Evolutionary conservation across 1,140 invertebrate genomes (phyloP), one percentile per base, ranked within the genome.

Genomic region (Drosophila tani): DNA sequence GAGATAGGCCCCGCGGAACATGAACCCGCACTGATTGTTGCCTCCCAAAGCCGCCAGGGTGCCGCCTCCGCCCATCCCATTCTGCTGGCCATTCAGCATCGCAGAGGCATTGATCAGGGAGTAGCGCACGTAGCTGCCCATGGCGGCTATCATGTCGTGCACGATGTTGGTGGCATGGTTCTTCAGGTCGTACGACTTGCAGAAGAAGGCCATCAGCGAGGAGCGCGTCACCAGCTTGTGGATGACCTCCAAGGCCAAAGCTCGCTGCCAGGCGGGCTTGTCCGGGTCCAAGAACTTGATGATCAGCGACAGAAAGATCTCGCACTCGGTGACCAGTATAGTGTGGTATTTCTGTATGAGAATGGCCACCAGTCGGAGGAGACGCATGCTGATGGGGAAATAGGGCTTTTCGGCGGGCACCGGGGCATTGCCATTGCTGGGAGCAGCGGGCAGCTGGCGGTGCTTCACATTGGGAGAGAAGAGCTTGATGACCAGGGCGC

Each of bases 261-360:
- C 97, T 59, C 98, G 94, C 92, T 99, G 98, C 99, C 99, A 99
- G 47, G 96, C 94, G 27, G 98, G 97, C 93, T 99, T 99, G 84
- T 99, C 99, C 12, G 97, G 96, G 93, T 99, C 98, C 91, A 99
- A 93, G 94, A 99, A 99, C 93, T 99, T 99, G 5, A 99, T 97
- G 41, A 99, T 97, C 38, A 99, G 94, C 1, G 98, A 99, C 47
- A 99, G 94, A 93, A 99, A 99, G 87, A 99, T 99, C 94, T 99
- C 99, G 93, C 98, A 99, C 93, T 99, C 99, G 5, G 98, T 99
- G 91, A 99, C 98, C 94, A 99, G 93, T 75, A 99, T 94, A 19
- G 95, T 95, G 92, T 99, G 98, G 94, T 99, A 99, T 92, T 98
- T 97, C 92, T 98, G 97, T 84, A 99, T 96, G 24, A 99, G 94